Evolutionary conservation across 2,113 vertebrate species (phyloP), one percentile per base, ranked within the genome.

Genomic region (Athene noctua): DNA sequence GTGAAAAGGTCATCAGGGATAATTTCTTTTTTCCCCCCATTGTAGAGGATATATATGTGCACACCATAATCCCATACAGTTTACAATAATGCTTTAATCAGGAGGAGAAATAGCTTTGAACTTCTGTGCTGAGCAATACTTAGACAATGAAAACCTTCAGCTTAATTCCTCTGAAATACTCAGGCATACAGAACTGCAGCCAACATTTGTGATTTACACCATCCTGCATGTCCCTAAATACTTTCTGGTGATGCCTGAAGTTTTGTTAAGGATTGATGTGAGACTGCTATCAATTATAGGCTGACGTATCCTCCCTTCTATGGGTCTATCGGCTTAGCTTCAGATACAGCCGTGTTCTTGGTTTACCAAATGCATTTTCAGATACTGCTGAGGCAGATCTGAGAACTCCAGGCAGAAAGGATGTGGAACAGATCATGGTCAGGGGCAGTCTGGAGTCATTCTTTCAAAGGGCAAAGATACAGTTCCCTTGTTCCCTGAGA

Each of bases 31-130:
- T 49, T 36, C 46, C n/a, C 20, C 17, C 55, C 34, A 0, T 9
- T 58, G 47, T 8, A 81, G 49, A 91, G 36, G 44, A 92, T 68
- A 49, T 85, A 40, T 38, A 27, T 29, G 52, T 70, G 78, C 42
- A 77, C 70, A 87, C 66, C 27, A 52, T 42, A 85, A 92, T 71
- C 75, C 78, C 59, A 75, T 65, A 42, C 7, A 79, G 80, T 2
- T 93, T 68, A 75, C 20, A 71, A 40, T 36, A 85, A 75, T 10
- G 51, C 80, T 82, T 90, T 92, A 84, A 92, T 87, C 16, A 22
- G 73, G 38, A 94, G 80, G 63, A 94, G 34, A 92, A 92, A 94
- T 32, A 62, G 85, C 80, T 91, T 86, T 94, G 80, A 95, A 92
- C 88, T 85, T 80, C 68, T 14, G 2, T 0, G 5, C 51, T 82